Evolutionary conservation across 2,797 vertebrate species (phyloP), one percentile per base, ranked within the genome.

Genomic region (Cossypha dichroa): DNA sequence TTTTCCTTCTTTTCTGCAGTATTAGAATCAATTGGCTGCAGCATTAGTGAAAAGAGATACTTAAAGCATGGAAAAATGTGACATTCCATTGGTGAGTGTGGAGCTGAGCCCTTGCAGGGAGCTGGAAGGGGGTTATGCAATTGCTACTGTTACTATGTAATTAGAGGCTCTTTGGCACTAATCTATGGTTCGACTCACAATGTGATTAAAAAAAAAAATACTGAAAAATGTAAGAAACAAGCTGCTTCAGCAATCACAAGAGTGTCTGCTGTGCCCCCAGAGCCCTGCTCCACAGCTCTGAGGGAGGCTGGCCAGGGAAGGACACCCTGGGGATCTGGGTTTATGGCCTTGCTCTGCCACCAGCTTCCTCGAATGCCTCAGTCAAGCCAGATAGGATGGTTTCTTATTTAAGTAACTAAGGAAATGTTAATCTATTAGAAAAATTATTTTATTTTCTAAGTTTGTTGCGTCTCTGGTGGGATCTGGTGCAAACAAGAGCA

Each of bases 81-180:
- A 78, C 89, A 69, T 95, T 96, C 90, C 56, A 8, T 8, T 81
- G 56, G 84, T 29, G 31, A 90, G 54, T 1, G 36, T 11, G 70
- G 84, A 95, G 87, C 54, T 74, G 95, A 85, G 60, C 88, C 80
- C 46, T 55, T 62, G 69, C 92, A 76, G 64, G 64, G 82, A 91
- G 75, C 77, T 83, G 58, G 48, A 70, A 81, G 33, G 62, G 51
- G 62, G 70, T 97, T 96, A 48, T 60, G 94, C 74, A 96, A 88
- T 54, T 80, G 67, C 90, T 91, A 94, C 93, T 94, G 96, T 97
- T 92, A 93, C 92, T 64, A 67, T 95, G 73, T 93, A 94, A 94
- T 97, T 97, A 96, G 92, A 96, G 92, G 78, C 90, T 91, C 66
- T 94, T 94, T 95, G 93, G 91, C 91, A 93, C 95, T 95, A 26